Base-by-base conservation (phyloP, 2,888 invertebrate species). In the Molanna angustata region DNA sequence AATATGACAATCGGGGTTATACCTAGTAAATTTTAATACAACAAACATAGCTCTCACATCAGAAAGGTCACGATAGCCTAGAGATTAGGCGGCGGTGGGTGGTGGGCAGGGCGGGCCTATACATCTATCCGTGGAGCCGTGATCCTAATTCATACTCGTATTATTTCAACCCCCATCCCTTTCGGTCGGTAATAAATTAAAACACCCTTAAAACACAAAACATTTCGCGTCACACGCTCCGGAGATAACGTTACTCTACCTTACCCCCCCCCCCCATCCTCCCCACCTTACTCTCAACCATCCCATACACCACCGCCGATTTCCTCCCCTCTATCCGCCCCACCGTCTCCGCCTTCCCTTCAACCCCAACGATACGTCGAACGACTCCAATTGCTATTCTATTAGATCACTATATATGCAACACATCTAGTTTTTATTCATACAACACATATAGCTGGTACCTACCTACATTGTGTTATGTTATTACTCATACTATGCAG, bases 171-270 rank as follows among this genome's bases (percentile, higher is more conserved):
- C 58, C 57, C 58, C 53, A 53, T 53, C 56, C 58, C 54, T 54
- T 57, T 59, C 56, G 58, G 58, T 56, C 51, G 58, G 58, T 54
- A 56, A 59, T 59, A 59, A 59, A 59, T 59, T 59, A 56, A 59
- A 59, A 59, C 56, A 59, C 58, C 58, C 58, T 59, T 59, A 59
- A 59, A 59, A 59, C 58, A 59, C 58, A 59, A 59, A 59, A 59
- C 58, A 59, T 59, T 58, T 59, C 58, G 58, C 58, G 58, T 59
- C 58, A 59, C 58, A 59, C 58, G 56, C 56, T 56, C 56, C 52
- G 53, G 56, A 59, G 58, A 59, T 59, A 59, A 56, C 54, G 58
- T 49, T 19, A 33, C 51, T 32, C 27, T 33, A 21, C 17, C 43
- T 45, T 31, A 18, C 18, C 20, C 40, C 47, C 17, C 35, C 13